Percentiles rank a stretch among this genome's conserved stretches.
These are phyloP conservation scores for Hirtodrosophila duncani DNA, from an alignment of 2,888 invertebrate species.

Conservation along the genomic window DNA sequence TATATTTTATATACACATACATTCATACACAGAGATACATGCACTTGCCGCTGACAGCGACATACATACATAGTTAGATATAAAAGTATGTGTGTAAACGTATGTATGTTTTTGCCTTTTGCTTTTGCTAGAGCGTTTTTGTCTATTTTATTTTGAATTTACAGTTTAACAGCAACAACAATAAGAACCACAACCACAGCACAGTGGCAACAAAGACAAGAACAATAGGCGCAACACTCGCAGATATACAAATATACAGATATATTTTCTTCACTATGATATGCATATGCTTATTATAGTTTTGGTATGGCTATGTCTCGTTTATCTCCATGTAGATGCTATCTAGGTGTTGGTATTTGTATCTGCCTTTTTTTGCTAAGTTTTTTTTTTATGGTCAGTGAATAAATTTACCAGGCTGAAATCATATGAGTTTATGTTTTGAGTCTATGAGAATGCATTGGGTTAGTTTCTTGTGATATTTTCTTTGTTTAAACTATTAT, in stretches of 20 bases:
- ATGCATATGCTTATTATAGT: constrained; percentile 3
- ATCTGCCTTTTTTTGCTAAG: constrained; percentile 41
- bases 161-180: constrained; percentile 57
- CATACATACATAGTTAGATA: constrained; percentile 20
- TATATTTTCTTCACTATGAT: constrained; percentile 8
- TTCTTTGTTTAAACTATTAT: constrained; percentile 24
- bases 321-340: too few relatives aligned
- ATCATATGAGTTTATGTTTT: constrained; percentile 47
- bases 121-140: neutral
- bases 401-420: constrained; percentile 34
- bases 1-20: constrained; percentile 61
- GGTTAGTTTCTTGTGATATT: constrained; percentile 25
- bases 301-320: constrained; percentile 7
- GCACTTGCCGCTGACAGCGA: constrained; percentile 38
- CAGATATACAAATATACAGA: constrained; percentile 11
- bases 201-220: constrained; percentile 10
- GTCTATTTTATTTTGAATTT: constrained; percentile 59
- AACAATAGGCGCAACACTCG: constrained; percentile 27
- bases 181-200: constrained; percentile 19
- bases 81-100: constrained; percentile 11
- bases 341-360: too few relatives aligned
- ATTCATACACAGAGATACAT: constrained; percentile 7
- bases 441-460: constrained; percentile 59
- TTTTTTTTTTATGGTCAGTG: constrained; percentile 54
- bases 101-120: neutral